Evolutionary conservation across 2,797 vertebrate species (phyloP).

Genomic region (Crenichthys baileyi): DNA sequence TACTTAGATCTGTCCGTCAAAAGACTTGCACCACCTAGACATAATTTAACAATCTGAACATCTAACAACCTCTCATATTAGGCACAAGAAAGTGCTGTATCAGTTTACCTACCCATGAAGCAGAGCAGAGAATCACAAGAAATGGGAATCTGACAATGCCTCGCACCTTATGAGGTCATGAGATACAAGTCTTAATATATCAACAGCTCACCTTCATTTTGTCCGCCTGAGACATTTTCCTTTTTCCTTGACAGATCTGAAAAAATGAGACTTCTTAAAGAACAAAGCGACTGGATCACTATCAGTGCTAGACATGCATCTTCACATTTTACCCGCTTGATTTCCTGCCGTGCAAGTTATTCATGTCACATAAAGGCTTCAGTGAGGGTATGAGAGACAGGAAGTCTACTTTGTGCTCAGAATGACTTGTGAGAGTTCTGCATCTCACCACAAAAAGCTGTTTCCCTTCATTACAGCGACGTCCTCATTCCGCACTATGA

Average conservation of each 20-base stretch:
- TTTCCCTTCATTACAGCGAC: conserved; percentile 37
- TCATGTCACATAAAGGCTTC: conserved; percentile 28
- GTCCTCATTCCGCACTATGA: conserved; percentile 7
- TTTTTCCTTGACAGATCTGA: conserved; percentile 57
- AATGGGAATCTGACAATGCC: conserved; percentile 21
- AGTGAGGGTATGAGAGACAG: conserved; percentile 62
- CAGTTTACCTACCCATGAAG: background rate
- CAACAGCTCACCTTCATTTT: conserved; percentile 82
- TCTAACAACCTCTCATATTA: background rate
- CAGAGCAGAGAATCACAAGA: background rate
- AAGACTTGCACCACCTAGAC: background rate
- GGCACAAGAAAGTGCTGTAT: background rate
- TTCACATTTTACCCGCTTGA: background rate
- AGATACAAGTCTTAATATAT: background rate
- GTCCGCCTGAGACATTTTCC: conserved; percentile 84
- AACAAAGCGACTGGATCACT: conserved; percentile 6
- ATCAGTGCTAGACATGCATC: background rate
- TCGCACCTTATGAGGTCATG: background rate
- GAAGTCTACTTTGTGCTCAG: conserved; percentile 67
- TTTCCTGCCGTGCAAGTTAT: conserved; percentile 21
- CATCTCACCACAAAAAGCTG: conserved; percentile 57
- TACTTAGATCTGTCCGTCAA: too few species aligned
- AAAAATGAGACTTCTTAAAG: background rate
- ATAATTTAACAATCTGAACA: background rate
- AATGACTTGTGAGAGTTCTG: conserved; percentile 37